Conservation (phyloP, 2,797 vertebrate genomes). For the Mormyrops attenuatus region DNA sequence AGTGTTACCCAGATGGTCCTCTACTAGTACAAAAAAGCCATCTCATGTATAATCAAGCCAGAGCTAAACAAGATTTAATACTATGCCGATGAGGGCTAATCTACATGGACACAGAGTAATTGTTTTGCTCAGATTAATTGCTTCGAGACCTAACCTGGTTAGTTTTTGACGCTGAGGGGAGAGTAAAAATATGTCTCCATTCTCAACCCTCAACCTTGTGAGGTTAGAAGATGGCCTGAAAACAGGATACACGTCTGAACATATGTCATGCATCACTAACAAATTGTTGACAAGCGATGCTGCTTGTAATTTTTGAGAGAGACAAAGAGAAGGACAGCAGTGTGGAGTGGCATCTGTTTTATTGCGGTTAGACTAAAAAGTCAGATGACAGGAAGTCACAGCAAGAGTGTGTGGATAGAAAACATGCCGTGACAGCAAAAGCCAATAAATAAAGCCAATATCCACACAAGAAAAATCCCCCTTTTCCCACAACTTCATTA, state of each 20-base stretch:
- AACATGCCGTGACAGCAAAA: background rate
- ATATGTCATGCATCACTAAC: background rate
- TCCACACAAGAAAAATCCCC: background rate
- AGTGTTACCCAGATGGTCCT: background rate
- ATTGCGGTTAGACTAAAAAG: background rate
- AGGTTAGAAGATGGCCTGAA: background rate
- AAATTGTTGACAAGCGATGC: background rate
- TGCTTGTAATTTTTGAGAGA: background rate
- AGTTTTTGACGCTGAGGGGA: background rate
- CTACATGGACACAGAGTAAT: background rate
- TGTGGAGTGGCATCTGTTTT: background rate
- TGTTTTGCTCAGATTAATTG: conserved; percentile 7
- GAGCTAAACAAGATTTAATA: background rate
- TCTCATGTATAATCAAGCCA: conserved; percentile 12
- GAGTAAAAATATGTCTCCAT: background rate
- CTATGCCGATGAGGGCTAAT: background rate
- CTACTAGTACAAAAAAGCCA: background rate
- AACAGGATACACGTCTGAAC: background rate
- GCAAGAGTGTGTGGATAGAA: background rate
- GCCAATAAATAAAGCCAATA: background rate
- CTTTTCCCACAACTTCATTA: background rate
- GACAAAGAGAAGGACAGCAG: background rate
- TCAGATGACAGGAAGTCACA: background rate
- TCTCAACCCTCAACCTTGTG: background rate
- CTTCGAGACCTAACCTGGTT: background rate